Evolutionary conservation across 2,888 invertebrate species (phyloP).

Genomic region (Erebia epiphron): DNA sequence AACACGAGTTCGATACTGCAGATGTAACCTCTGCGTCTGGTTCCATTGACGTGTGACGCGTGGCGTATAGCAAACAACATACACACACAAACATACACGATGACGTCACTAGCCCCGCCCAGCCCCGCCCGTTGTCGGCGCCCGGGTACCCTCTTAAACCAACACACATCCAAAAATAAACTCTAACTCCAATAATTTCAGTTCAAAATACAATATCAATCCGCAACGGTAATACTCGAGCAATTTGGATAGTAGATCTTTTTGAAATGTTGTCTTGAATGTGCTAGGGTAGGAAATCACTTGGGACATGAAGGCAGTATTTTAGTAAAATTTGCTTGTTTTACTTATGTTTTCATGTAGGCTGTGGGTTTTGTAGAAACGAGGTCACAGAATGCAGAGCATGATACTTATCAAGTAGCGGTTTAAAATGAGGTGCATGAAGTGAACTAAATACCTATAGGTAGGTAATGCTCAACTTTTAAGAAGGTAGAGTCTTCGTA

Average conservation of each 20-base stretch:
- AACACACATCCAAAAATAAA: constrained; percentile 25
- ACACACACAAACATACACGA: constrained; percentile 35
- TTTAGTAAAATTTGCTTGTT: constrained; percentile 14
- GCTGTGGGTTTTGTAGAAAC: background rate
- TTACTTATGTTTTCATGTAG: background rate
- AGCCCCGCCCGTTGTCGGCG: constrained; percentile 66
- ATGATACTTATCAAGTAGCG: background rate
- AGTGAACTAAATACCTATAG: too few relatives aligned
- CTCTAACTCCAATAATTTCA: constrained; percentile 1
- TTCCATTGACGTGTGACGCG: constrained; percentile 36
- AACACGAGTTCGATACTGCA: constrained; percentile 6
- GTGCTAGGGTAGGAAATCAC: constrained; percentile 13
- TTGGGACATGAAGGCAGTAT: background rate
- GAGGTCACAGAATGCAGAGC: background rate
- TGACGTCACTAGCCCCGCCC: constrained; percentile 72
- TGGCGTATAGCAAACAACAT: constrained; percentile 14
- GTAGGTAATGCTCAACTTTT: too few relatives aligned
- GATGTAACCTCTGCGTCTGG: constrained; percentile 13
- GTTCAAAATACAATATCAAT: background rate
- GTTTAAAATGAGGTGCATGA: background rate
- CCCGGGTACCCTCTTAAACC: constrained; percentile 41
- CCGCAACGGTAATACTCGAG: constrained; percentile 5
- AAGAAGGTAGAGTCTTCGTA: too few relatives aligned
- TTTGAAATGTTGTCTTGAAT: constrained; percentile 23
- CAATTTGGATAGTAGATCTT: constrained; percentile 16